Percentiles rank a stretch among this genome's conserved stretches.
phyloP scores from a whole-genome alignment of 2,888 invertebrate species.

The Lagria hirta region DNA sequence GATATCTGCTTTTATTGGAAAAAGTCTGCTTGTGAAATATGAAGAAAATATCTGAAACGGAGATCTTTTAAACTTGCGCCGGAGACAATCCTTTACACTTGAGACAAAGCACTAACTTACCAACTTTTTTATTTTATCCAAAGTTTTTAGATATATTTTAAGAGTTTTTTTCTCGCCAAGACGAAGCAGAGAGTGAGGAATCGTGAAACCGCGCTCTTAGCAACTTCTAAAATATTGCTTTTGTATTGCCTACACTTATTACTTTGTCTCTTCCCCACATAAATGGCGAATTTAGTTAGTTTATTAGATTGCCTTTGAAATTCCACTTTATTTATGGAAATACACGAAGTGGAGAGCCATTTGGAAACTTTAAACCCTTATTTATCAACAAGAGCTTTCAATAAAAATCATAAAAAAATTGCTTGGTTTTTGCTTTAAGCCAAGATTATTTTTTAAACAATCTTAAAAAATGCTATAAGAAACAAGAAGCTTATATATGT shows the following conservation, averaged over 20 bases:
- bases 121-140: conserved; percentile 23
- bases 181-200: conserved; percentile 13
- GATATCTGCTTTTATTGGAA: conserved; percentile 11
- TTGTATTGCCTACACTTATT: conserved; percentile 13
- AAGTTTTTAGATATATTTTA: conserved; percentile 28
- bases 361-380: too few species aligned
- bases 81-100: conserved; percentile 31
- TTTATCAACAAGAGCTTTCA: too few species aligned
- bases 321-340: background rate
- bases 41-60: conserved; percentile 24
- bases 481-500: too few species aligned
- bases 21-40: conserved; percentile 26
- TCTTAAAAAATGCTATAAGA: too few species aligned
- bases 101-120: conserved; percentile 28
- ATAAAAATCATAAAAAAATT: too few species aligned
- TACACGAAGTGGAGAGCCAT: too few species aligned
- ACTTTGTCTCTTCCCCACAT: conserved; percentile 9
- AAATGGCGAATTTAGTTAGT: background rate
- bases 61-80: conserved; percentile 26
- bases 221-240: conserved; percentile 14
- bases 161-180: conserved; percentile 11
- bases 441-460: too few species aligned
- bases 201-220: conserved; percentile 7
- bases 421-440: too few species aligned
- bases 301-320: background rate